Base-by-base conservation (phyloP, 2,888 invertebrate species). In the Patella depressa region DNA sequence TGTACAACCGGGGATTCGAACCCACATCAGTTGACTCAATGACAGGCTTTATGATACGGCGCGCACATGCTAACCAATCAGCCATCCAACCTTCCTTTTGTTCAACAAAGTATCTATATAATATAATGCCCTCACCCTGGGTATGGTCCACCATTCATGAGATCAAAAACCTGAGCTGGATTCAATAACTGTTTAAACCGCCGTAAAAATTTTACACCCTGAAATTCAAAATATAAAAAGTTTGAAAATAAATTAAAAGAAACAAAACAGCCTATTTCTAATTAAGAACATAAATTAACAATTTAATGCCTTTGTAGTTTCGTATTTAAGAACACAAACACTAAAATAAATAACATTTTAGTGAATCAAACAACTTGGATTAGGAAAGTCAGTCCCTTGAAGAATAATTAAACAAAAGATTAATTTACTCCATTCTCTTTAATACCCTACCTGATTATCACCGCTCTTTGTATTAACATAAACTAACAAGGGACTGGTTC, bases 391-490 rank as follows among this genome's bases (percentile, higher is more conserved):
- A 45, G 45, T 45, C 9, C 9, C 9, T 45, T 45, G 45, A 45
- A 45, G 45, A 45, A 45, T 45, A 45, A 45, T 45, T 65, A n/a
- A 24, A 65, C 65, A 65, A 19, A 65, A 65, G 65, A n/a, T 65
- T n/a, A n/a, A 19, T n/a, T 1, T n/a, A 19, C 65, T 65, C 7
- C 4, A 65, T n/a, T n/a, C 65, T n/a, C n/a, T n/a, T n/a, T 24
- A 65, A 65, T 17, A 17, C n/a, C 72, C 59, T 77, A 90, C 91
- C 89, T 98, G 98, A 93, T 98, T 98, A 93, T 98, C 98, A 87
- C 98, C 97, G 86, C 98, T 98, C 93, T 98, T 97, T 82, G 98
- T 98, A 93, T 99, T 99, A 89, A 98, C 98, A 92, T 98, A 98
- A 81, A 98, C 98, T 83, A 98, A 94, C 78, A 98, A 94, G 17